phyloP scores from a whole-genome alignment of 2,797 vertebrate species.

The Catharus ustulatus region DNA sequence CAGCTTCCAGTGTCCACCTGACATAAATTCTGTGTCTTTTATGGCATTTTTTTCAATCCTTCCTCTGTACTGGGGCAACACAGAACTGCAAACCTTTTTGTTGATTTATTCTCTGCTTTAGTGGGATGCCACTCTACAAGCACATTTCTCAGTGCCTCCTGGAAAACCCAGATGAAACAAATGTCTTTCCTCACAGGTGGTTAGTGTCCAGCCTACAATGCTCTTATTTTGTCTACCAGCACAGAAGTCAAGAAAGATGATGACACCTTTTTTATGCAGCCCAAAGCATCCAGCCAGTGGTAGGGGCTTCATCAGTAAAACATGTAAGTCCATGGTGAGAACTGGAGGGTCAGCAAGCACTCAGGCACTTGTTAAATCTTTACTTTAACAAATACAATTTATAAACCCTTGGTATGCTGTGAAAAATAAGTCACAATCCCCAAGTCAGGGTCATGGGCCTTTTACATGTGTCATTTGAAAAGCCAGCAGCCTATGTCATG shows the following conservation, averaged over 20 bases:
- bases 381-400: background rate
- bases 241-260: background rate
- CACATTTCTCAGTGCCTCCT: background rate
- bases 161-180: background rate
- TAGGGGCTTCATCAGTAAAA: background rate
- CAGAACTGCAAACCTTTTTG: background rate
- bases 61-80: background rate
- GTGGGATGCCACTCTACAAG: background rate
- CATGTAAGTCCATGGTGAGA: background rate
- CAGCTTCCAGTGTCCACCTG: background rate
- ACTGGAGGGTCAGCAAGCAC: background rate
- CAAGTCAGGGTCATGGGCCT: background rate
- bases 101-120: background rate
- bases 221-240: background rate
- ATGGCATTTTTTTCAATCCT: background rate
- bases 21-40: background rate
- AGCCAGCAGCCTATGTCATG: background rate
- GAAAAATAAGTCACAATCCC: background rate
- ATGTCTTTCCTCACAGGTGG: background rate
- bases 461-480: background rate
- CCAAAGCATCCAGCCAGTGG: background rate
- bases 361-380: background rate
- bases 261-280: background rate
- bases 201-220: no score
- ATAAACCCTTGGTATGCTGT: background rate